Evolutionary conservation across 2,797 vertebrate species (phyloP).

Genomic region (Antennarius maculatus): DNA sequence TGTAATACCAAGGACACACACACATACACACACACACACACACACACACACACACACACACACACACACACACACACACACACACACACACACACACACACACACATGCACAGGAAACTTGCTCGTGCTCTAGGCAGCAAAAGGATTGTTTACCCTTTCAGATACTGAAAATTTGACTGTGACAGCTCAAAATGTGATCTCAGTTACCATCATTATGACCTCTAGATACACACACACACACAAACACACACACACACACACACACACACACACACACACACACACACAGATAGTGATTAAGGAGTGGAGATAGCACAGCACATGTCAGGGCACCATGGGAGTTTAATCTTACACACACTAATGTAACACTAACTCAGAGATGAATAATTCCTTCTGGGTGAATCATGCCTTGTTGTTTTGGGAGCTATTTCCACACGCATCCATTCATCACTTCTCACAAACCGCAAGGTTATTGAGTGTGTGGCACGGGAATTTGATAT

Average conservation of each 20-base stretch:
- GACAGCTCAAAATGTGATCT: constrained; percentile 44
- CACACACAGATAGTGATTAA: not conserved
- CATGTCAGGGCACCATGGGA: constrained; percentile 22
- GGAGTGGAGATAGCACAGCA: not conserved
- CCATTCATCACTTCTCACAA: constrained; percentile 25
- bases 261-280: constrained; percentile 14
- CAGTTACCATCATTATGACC: constrained; percentile 30
- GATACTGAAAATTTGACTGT: constrained; percentile 43
- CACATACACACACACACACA: too few relatives aligned
- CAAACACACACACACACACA: constrained; percentile 12
- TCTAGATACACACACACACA: constrained; percentile 7
- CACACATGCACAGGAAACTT: constrained; percentile 45
- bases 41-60: constrained; percentile 17
- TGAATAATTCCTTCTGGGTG: constrained; percentile 21
- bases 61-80: constrained; percentile 24
- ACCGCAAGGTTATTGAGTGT: constrained; percentile 5
- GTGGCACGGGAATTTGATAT: constrained; percentile 27
- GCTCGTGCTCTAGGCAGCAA: constrained; percentile 66
- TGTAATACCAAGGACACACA: constrained; percentile 44
- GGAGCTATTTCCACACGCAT: constrained; percentile 30
- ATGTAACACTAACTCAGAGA: constrained; percentile 27
- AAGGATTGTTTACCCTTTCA: constrained; percentile 46
- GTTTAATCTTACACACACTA: constrained; percentile 4
- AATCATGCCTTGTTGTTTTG: constrained; percentile 18
- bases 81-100: constrained; percentile 13